These are phyloP conservation scores for Sphecodes monilicornis DNA, from an alignment of 2,888 invertebrate genomes.

Conservation along the genomic window DNA sequence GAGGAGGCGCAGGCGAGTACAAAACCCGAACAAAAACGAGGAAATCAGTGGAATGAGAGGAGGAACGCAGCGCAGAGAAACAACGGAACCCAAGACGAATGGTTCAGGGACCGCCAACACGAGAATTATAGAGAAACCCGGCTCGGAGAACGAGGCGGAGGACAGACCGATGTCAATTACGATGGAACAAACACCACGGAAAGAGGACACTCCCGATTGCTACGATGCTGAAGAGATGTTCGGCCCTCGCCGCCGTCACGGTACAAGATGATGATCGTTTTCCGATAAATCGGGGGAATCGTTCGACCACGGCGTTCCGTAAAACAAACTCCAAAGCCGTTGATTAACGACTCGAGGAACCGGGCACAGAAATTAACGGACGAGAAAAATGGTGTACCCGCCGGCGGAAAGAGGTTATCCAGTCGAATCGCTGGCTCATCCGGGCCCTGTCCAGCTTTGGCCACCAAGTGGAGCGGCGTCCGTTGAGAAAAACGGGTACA, in stretches of 20 bases:
- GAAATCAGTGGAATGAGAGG: constrained; percentile 11
- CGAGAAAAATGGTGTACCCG: not conserved
- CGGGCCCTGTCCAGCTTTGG: not conserved
- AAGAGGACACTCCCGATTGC: not conserved
- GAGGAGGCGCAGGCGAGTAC: constrained; percentile 42
- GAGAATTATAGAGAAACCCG: not conserved
- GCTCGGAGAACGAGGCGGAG: not conserved
- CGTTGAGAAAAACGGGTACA: constrained; percentile 13
- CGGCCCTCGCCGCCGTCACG: not conserved
- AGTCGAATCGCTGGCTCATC: constrained; percentile 12
- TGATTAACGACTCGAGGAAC: constrained; percentile 26
- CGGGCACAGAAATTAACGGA: not conserved
- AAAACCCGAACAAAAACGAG: constrained; percentile 5
- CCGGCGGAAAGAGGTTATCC: constrained; percentile 10
- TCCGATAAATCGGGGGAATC: not conserved
- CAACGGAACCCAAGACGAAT: not conserved
- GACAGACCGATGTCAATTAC: not conserved
- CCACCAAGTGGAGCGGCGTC: not conserved
- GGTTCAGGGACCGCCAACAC: not conserved
- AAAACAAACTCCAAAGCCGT: not conserved
- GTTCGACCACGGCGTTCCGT: not conserved
- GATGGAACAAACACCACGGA: not conserved
- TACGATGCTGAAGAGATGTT: not conserved
- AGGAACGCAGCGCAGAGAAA: not conserved
- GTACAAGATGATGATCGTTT: not conserved